Evolutionary conservation across 2,797 vertebrate species (phyloP), one percentile per base, ranked within the genome.

Genomic region (Moxostoma hubbsi): DNA sequence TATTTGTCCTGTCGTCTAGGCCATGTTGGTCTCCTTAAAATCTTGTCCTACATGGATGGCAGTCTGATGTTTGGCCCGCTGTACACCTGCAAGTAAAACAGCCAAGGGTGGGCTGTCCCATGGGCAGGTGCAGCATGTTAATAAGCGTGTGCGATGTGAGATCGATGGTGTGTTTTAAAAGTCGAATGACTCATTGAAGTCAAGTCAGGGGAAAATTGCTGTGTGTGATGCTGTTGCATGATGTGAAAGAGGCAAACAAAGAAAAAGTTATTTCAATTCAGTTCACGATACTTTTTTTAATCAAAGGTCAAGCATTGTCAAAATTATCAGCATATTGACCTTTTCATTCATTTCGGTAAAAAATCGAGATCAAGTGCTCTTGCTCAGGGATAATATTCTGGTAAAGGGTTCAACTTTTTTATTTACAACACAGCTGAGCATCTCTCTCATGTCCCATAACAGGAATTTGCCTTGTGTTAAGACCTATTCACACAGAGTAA

Each of bases 61-160:
- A 45, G 94, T 94, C 85, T 97, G 93, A 93, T 97, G 96, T 85
- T 96, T 94, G 84, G 92, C 96, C 88, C 96, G 94, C 93, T 95
- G 47, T 0, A 15, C 58, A 84, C 87, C 62, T 65, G 61, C 15
- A 7, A 65, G 62, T 10, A 6, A 16, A 57, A 9, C 62, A 90
- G 80, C 82, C 86, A 77, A 81, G 87, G 86, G 89, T 88, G 86
- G 54, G 75, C 86, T 89, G 84, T 88, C 88, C 82, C 49, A 36
- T 90, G 87, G 89, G 88, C 86, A 86, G 86, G 86, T 86, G 83
- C 87, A 86, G 90, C 92, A 93, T 93, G 93, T 91, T 92, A 93
- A 93, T 91, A 92, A 90, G 90, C 92, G 87, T 91, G 92, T 90
- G 90, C 91, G 90, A 91, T 89, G 89, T 89, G 82, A 89, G 92